Percentiles rank a stretch among this genome's conserved stretches.
phyloP scores from a whole-genome alignment of 1,140 invertebrate species.

The Temnothorax curvispinosus region DNA sequence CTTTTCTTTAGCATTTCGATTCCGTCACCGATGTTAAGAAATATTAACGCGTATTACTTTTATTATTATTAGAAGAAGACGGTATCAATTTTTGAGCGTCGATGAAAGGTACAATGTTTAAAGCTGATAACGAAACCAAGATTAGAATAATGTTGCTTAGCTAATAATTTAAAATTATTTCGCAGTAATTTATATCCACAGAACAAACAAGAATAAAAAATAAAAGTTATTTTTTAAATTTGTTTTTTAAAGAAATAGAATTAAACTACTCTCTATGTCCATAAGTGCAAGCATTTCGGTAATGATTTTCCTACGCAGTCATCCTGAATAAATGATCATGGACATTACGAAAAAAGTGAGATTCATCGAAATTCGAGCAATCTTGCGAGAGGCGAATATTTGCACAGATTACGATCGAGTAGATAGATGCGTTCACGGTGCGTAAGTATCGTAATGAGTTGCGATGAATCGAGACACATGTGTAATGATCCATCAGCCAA shows the following conservation, averaged over 20 bases:
- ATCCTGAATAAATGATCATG: neutral
- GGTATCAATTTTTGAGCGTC: neutral
- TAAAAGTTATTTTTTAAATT: neutral
- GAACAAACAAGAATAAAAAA: neutral
- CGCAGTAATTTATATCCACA: neutral
- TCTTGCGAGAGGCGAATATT: slow-evolving; percentile 1
- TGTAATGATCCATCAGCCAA: slow-evolving; percentile 45
- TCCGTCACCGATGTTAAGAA: neutral
- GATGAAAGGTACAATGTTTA: neutral
- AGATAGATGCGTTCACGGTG: slow-evolving; percentile 35
- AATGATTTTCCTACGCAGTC: neutral
- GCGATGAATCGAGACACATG: slow-evolving; percentile 18
- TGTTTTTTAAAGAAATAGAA: neutral
- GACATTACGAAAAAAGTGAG: neutral
- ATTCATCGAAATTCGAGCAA: neutral
- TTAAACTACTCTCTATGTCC: neutral
- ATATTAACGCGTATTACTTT: neutral
- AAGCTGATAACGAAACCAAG: neutral
- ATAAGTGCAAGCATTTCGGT: neutral
- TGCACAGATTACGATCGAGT: slow-evolving; percentile 27
- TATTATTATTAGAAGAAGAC: neutral
- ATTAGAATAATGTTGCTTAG: neutral
- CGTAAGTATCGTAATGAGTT: slow-evolving; percentile 38
- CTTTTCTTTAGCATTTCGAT: slow-evolving; percentile 3
- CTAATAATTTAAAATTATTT: neutral